Conservation (phyloP, 1,140 invertebrate genomes). For the Panulirus ornatus region DNA sequence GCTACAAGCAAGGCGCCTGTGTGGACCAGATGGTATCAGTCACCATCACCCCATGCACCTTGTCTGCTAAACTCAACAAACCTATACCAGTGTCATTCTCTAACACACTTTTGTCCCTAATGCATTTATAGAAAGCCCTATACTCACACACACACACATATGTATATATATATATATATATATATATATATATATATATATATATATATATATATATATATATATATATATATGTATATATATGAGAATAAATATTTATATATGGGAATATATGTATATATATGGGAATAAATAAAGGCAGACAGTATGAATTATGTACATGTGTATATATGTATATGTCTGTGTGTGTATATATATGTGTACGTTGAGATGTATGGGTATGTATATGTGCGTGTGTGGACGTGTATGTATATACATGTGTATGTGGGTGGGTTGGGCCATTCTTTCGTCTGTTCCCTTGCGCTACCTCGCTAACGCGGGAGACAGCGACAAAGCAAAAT, state of each 20-base stretch:
- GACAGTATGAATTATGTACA: too few species aligned
- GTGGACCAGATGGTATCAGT: background rate
- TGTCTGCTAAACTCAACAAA: background rate
- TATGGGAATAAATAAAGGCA: too few species aligned
- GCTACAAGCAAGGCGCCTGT: background rate
- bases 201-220: conserved; percentile 39
- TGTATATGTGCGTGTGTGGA: background rate
- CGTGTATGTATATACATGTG: conserved; percentile 24
- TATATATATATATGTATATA: conserved; percentile 32
- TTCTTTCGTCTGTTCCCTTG: too few species aligned
- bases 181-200: conserved; percentile 10
- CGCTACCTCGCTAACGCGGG: too few species aligned
- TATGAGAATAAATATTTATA: too few species aligned
- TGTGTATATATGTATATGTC: conserved; percentile 15
- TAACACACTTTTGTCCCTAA: background rate
- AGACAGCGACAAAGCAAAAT: too few species aligned
- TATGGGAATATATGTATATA: too few species aligned
- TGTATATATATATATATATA: conserved; percentile 29
- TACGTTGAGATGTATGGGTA: too few species aligned
- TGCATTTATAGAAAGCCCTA: background rate
- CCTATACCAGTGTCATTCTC: background rate
- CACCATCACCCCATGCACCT: background rate
- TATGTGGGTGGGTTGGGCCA: too few species aligned
- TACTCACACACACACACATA: background rate
- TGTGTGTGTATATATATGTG: conserved; percentile 13